A percentile compares a stretch with the other conserved stretches of the same genome.
Conservation (phyloP, 2,797 vertebrate species). For the Bradypodion pumilum region DNA sequence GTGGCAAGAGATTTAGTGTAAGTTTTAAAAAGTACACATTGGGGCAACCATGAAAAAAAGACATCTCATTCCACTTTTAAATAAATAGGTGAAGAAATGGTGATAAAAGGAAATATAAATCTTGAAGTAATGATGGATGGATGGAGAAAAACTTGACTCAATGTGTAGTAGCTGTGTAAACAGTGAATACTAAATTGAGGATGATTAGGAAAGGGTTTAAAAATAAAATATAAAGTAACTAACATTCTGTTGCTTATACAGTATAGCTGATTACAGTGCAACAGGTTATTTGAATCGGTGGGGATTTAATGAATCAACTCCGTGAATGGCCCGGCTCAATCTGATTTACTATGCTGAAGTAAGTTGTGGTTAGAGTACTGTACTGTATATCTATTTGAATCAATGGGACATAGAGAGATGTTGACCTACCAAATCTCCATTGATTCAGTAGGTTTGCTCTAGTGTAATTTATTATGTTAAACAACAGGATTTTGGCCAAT, state of each 20-base stretch:
- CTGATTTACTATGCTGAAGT: no score
- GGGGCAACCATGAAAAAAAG: neutral
- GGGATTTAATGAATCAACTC: no score
- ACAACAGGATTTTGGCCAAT: neutral
- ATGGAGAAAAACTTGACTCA: neutral
- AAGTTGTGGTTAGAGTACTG: no score
- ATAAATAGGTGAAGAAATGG: neutral
- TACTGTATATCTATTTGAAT: no score
- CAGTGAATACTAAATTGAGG: neutral
- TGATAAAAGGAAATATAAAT: neutral
- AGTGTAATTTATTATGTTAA: no score
- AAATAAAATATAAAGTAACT: neutral
- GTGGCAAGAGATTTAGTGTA: neutral
- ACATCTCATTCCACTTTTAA: neutral
- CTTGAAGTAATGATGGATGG: neutral
- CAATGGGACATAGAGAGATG: no score
- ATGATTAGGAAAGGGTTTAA: neutral
- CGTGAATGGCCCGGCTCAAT: no score
- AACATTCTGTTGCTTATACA: no score
- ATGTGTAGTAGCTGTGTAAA: neutral
- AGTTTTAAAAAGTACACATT: neutral
- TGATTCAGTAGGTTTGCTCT: no score
- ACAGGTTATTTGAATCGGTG: no score
- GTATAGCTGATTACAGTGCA: no score
- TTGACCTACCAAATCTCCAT: no score